These are phyloP conservation scores for Seriola dumerili DNA, from an alignment of 2,113 vertebrate genomes.

Conservation along the genomic window DNA sequence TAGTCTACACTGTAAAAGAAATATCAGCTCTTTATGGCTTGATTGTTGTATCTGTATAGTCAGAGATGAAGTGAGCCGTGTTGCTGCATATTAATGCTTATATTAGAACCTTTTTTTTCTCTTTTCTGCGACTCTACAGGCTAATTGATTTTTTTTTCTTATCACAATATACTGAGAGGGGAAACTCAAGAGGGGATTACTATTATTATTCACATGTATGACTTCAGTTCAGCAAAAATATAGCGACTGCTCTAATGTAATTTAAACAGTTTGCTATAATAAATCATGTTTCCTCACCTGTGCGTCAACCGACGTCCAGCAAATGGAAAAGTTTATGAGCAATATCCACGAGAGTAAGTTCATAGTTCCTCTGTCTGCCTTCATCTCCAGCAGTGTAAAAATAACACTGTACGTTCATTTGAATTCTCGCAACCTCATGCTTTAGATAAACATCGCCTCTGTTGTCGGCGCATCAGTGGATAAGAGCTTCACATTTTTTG, in stretches of 20 bases:
- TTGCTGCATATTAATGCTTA: neutral
- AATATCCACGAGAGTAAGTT: slow-evolving; percentile 37
- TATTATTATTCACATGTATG: neutral
- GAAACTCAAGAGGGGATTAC: too few relatives aligned
- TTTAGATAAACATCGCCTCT: neutral
- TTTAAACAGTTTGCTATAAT: neutral
- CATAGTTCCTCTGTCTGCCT: slow-evolving; percentile 4
- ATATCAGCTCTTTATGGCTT: neutral
- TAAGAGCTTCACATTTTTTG: neutral
- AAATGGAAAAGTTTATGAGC: slow-evolving; percentile 51
- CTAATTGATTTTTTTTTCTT: neutral
- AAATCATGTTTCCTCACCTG: slow-evolving; percentile 56
- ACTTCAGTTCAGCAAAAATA: neutral
- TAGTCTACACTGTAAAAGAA: neutral
- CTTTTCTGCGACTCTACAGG: neutral
- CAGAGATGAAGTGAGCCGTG: neutral
- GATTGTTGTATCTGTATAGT: neutral
- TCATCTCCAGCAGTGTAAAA: neutral
- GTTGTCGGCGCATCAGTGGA: neutral
- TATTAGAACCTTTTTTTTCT: neutral
- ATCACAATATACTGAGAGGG: neutral
- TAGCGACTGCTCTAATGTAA: neutral
- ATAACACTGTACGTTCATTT: neutral
- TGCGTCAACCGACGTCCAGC: slow-evolving; percentile 44
- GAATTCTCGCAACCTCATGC: neutral